Base-by-base conservation (phyloP, 2,888 invertebrate species). In the Pyrrhia umbra region DNA sequence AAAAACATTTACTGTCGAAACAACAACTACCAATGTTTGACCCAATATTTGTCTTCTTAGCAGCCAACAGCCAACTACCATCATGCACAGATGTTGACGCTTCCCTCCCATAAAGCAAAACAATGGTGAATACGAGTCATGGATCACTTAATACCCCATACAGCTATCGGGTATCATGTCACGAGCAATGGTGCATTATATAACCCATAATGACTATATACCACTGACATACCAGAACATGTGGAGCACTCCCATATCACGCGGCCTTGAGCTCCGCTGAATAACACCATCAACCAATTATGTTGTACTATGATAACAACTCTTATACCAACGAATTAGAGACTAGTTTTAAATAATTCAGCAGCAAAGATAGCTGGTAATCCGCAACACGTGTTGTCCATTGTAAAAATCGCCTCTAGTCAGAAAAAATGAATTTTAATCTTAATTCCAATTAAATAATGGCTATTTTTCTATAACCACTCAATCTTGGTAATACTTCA, bases 171-270 rank as follows among this genome's bases (percentile, higher is more conserved):
- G 63, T 68, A 62, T 55, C 75, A 42, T 50, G 58, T 37, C 55
- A 64, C 47, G 67, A 27, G 51, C 74, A 66, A 66, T 74, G 50
- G 16, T 59, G 78, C 63, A 60, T 77, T 64, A 68, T 68, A 78
- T 71, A 71, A 77, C 66, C 68, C 50, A 54, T 63, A 68, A 59
- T 62, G 50, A 57, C 49, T 60, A 20, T 27, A 49, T 40, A 37
- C 61, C 40, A 74, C 45, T 57, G 55, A 60, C 25, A 66, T 68
- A 68, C 68, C 55, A 45, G 15, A 43, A 55, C 70, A 59, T 69
- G 75, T 69, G 75, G 46, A 75, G 49, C 58, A 51, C 64, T 70
- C 72, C 75, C 70, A 65, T 79, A 80, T 78, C 79, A 45, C n/a
- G 8, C 43, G 56, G 27, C 79, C 81, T 80, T 80, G 79, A 57